Evolutionary conservation across 2,113 vertebrate species (phyloP).

Genomic region (Forbesichthys agassizii): DNA sequence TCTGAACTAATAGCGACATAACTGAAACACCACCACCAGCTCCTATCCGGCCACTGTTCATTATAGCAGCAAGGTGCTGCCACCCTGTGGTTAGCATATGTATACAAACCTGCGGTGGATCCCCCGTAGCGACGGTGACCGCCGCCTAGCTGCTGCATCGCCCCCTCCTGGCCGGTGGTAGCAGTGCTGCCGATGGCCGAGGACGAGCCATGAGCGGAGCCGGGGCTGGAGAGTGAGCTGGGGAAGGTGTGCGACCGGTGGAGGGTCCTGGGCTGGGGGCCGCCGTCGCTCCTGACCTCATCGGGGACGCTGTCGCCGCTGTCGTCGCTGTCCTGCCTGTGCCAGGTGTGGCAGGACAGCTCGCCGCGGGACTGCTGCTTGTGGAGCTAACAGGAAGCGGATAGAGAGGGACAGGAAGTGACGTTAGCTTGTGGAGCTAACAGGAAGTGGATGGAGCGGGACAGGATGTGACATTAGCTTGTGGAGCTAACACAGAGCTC

Average conservation of each 20-base stretch:
- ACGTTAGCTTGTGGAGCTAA: too few species aligned
- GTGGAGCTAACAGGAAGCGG: constrained; percentile 80
- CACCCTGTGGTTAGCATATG: too few species aligned
- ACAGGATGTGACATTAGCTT: too few species aligned
- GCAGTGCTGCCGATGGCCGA: constrained; percentile 42
- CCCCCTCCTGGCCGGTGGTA: constrained; percentile 70
- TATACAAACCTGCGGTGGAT: constrained; percentile 77
- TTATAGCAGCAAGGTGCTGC: too few species aligned
- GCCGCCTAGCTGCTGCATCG: constrained; percentile 70
- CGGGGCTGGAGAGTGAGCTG: constrained; percentile 70
- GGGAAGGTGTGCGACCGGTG: constrained; percentile 95
- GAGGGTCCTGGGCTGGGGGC: constrained; percentile 61
- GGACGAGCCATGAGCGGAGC: constrained; percentile 52
- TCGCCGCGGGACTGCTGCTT: constrained; percentile 91
- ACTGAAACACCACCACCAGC: too few species aligned
- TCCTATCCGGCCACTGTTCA: too few species aligned
- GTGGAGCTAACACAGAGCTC: too few species aligned
- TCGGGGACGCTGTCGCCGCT: constrained; percentile 90
- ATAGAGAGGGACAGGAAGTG: background rate
- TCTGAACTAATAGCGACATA: too few species aligned
- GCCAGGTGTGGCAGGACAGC: constrained; percentile 91
- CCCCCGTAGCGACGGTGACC: constrained; percentile 80
- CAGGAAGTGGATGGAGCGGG: too few species aligned
- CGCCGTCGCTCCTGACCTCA: constrained; percentile 74
- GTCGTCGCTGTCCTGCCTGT: constrained; percentile 93